These are phyloP conservation scores for Plodia interpunctella DNA, from an alignment of 1,140 invertebrate species.

Conservation along the genomic window DNA sequence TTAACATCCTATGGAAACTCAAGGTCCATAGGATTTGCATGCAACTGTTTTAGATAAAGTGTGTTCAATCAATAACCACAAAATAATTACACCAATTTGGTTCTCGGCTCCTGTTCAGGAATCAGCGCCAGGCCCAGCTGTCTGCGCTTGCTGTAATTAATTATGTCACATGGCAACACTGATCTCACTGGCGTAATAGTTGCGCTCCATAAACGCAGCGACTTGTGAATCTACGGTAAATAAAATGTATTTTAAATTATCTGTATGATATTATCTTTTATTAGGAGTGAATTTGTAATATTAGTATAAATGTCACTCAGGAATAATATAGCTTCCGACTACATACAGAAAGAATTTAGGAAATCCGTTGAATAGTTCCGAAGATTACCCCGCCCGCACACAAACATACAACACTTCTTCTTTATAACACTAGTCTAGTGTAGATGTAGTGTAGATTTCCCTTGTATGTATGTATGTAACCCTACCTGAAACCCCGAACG, in stretches of 20 bases:
- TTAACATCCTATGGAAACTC: no score
- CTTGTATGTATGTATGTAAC: not conserved
- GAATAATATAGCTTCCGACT: no score
- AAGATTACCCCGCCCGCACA: no score
- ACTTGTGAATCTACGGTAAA: not conserved
- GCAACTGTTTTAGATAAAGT: no score
- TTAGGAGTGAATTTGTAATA: no score
- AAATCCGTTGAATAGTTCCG: no score
- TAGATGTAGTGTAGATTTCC: not conserved
- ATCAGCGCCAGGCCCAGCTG: not conserved
- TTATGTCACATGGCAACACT: conserved; percentile 2
- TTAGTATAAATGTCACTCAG: no score
- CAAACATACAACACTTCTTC: not conserved
- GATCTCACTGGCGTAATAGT: not conserved
- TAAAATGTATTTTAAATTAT: no score
- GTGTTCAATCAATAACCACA: no score
- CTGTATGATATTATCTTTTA: no score
- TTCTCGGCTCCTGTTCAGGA: not conserved
- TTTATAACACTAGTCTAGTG: not conserved
- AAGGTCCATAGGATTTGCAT: no score
- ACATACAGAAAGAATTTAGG: no score
- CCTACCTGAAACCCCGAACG: not conserved
- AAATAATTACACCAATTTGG: not conserved
- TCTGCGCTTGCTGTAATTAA: not conserved
- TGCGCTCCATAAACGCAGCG: not conserved